Evolutionary conservation across 2,797 vertebrate genomes (phyloP).

Genomic region (Channallabes apus): DNA sequence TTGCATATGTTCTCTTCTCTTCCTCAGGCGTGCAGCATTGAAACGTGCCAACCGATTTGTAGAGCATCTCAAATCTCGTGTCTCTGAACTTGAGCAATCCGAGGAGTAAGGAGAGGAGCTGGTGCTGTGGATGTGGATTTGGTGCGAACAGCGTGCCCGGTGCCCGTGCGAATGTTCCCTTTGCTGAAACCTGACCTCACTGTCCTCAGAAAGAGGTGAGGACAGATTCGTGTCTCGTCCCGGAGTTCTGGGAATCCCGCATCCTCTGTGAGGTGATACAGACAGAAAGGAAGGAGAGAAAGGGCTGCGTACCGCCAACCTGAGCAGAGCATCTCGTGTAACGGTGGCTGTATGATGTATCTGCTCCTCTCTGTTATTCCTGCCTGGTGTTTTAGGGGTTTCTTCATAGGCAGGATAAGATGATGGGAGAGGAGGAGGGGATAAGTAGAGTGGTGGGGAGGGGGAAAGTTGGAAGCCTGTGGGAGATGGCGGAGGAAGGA

Average conservation of each 20-base stretch:
- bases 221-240: constrained; percentile 82
- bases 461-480: constrained; percentile 46
- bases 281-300: constrained; percentile 79
- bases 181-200: constrained; percentile 63
- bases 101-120: constrained; percentile 60
- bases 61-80: not conserved
- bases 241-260: constrained; percentile 81
- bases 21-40: constrained; percentile 21
- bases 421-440: constrained; percentile 58
- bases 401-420: constrained; percentile 76
- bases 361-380: constrained; percentile 78
- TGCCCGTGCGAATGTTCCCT: constrained; percentile 70
- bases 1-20: constrained; percentile 29
- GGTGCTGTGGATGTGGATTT: constrained; percentile 58
- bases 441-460: constrained; percentile 63
- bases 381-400: constrained; percentile 84
- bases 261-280: constrained; percentile 75
- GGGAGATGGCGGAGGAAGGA: constrained; percentile 52
- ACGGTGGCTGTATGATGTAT: constrained; percentile 65
- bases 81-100: constrained; percentile 68
- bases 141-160: constrained; percentile 52
- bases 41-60: not conserved
- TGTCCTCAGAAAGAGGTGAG: constrained; percentile 72
- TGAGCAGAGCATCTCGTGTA: constrained; percentile 72
- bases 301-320: constrained; percentile 59